Percentiles rank a stretch among this genome's conserved stretches.
These are phyloP conservation scores for Anoplolepis gracilipes DNA, from an alignment of 1,140 invertebrate species.

Conservation along the genomic window DNA sequence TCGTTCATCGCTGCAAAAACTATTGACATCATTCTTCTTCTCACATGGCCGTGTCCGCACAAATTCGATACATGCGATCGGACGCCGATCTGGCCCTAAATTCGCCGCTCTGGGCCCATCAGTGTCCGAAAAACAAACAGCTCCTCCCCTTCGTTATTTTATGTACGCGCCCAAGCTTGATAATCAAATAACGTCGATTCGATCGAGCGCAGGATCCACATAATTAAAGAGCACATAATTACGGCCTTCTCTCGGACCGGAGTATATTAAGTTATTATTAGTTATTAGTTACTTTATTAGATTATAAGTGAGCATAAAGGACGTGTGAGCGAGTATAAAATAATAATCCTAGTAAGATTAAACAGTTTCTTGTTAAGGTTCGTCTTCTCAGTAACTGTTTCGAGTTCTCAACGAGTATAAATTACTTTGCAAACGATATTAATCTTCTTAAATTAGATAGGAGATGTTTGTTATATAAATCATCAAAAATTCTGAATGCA, in stretches of 20 bases:
- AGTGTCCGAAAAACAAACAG: slow-evolving; percentile 71
- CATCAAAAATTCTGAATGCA: background rate
- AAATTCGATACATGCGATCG: slow-evolving; percentile 53
- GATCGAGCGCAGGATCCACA: slow-evolving; percentile 70
- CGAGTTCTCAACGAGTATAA: background rate
- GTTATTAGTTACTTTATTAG: slow-evolving; percentile 79
- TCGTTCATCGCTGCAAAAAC: background rate
- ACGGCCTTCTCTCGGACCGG: slow-evolving; percentile 56
- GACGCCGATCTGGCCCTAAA: slow-evolving; percentile 46
- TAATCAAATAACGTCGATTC: slow-evolving; percentile 78
- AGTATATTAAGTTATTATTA: slow-evolving; percentile 75
- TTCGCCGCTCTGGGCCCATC: slow-evolving; percentile 39
- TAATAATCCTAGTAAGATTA: slow-evolving; percentile 10
- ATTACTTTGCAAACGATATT: background rate
- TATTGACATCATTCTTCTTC: slow-evolving; percentile 46
- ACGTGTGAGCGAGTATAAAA: slow-evolving; percentile 16
- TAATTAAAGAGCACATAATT: slow-evolving; percentile 79
- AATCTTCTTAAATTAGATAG: too few species aligned
- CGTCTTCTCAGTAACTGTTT: background rate
- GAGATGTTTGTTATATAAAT: background rate
- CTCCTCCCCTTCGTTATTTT: slow-evolving; percentile 68
- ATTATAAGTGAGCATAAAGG: slow-evolving; percentile 65
- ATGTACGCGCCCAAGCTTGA: slow-evolving; percentile 63
- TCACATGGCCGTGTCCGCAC: slow-evolving; percentile 19
- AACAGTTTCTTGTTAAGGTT: background rate